Base-by-base conservation (phyloP, 2,113 vertebrate genomes). In the Zonotrichia leucophrys region DNA sequence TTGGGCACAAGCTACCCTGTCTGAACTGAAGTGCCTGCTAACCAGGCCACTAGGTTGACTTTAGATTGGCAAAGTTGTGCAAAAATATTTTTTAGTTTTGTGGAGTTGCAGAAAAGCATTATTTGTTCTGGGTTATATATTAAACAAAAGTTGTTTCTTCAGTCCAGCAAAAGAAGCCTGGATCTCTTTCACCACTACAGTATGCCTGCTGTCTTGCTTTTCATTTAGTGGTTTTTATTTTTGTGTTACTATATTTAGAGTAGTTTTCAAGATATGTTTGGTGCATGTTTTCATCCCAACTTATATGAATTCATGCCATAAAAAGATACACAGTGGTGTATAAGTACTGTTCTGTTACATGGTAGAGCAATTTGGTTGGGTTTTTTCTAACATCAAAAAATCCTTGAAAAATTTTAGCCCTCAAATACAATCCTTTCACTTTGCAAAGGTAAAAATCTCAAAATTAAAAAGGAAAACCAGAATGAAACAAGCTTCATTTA, bases 61-160 rank as follows among this genome's bases (percentile, higher is more conserved):
- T 95, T 58, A 77, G 22, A 58, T 52, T 79, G 56, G 44, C 66
- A 78, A 78, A 73, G 23, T 33, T 41, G 14, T 30, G 15, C 24
- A 91, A 94, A 88, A 84, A 35, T 50, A 27, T 47, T 64, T 84
- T 41, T 20, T 76, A 49, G n/a, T 68, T 94, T 56, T 58, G 41
- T 31, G 22, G 37, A 60, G 16, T 33, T 85, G 35, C 20, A 85
- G 58, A 66, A 56, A 77, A 64, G 30, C 1, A 10, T 68, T 73
- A 69, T 85, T 18, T 81, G 6, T 46, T 83, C 33, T 62, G 37
- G 31, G 23, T 8, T 88, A 39, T 35, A 50, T 52, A 53, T 88
- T 76, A 85, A 76, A 76, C 18, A 56, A 78, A 89, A 59, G 10
- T 41, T 74, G 30, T 8, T 49, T 25, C 62, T 89, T 68, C 39